Base-by-base conservation (phyloP, 2,888 invertebrate species). In the Macroteleia sp. region DNA sequence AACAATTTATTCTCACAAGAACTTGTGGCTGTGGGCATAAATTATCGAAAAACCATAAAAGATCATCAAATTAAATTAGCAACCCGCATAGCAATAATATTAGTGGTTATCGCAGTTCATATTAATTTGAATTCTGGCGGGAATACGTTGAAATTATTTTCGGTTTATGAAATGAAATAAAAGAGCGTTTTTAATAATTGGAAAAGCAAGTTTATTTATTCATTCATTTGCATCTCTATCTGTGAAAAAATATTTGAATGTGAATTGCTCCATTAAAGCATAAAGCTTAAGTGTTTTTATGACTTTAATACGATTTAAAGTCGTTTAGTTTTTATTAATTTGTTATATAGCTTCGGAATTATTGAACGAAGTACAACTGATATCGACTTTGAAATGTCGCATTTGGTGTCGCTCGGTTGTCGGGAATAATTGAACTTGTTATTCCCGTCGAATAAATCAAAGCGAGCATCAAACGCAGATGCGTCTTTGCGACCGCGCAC, bases 1-100 rank as follows among this genome's bases (percentile, higher is more conserved):
- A 36, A 41, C 59, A 70, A 79, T 80, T 75, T 74, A 80, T 78
- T 74, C 44, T 57, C 56, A 67, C 44, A 30, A 46, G 59, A 75
- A 70, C 19, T 66, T 46, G 61, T 46, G 48, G 28, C 39, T 46
- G 56, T 41, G 52, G 42, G 46, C 64, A 61, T 73, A 46, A 74
- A 64, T 46, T 39, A 56, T 17, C 17, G 54, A 42, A 39, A 39
- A 62, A 25, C 14, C 34, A 14, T 20, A 9, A 30, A 16, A 19
- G 10, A n/a, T n/a, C n/a, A 61, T 48, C 46, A 36, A 32, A 59
- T 59, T 59, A 44, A 59, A 44, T 56, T 41, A 25, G 28, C 30
- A 41, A 10, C 6, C 30, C 12, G 30, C 56, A 30, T 56, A 57
- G 19, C 32, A 44, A 42, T 32, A 19, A 41, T 57, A n/a, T 30